These are phyloP conservation scores for Oscheius onirici DNA, from an alignment of 2,888 invertebrate genomes.

Conservation along the genomic window DNA sequence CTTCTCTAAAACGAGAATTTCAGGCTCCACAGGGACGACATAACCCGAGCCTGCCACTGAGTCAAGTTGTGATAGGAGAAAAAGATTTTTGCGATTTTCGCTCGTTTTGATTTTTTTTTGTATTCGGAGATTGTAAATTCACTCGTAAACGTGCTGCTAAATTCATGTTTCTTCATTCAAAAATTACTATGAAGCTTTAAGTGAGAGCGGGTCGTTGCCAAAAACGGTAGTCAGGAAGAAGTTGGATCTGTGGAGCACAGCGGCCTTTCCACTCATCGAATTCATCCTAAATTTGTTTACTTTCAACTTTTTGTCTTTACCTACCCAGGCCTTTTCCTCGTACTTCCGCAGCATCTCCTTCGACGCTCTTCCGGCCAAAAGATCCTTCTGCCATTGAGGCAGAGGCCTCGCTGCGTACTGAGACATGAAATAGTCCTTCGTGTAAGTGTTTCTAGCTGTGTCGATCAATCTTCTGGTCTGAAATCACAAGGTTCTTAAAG, in stretches of 20 bases:
- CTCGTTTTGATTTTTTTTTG: background rate
- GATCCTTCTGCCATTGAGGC: conserved; percentile 8
- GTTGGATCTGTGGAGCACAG: conserved; percentile 18
- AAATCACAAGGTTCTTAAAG: too few relatives aligned
- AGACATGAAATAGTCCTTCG: background rate
- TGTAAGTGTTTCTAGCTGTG: conserved; percentile 7
- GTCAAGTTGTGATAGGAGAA: background rate
- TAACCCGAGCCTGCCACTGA: background rate
- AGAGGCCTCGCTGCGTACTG: conserved; percentile 14
- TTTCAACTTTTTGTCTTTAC: background rate
- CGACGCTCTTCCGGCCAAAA: conserved; percentile 4
- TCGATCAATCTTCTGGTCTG: conserved; percentile 26
- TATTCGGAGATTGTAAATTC: background rate
- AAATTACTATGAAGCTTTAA: conserved; percentile 1
- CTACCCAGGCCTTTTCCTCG: conserved; percentile 21
- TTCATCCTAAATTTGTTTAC: conserved; percentile 6
- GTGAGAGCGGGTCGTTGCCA: background rate
- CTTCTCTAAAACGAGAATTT: background rate
- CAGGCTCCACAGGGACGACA: conserved; percentile 20
- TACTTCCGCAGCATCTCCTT: conserved; percentile 11
- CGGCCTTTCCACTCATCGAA: conserved; percentile 27
- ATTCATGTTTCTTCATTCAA: too few relatives aligned
- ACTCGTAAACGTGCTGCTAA: too few relatives aligned
- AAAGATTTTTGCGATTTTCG: conserved; percentile 10
- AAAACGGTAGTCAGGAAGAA: conserved; percentile 14